phyloP scores from a whole-genome alignment of 2,113 vertebrate genomes.

The Scytalopus superciliaris region DNA sequence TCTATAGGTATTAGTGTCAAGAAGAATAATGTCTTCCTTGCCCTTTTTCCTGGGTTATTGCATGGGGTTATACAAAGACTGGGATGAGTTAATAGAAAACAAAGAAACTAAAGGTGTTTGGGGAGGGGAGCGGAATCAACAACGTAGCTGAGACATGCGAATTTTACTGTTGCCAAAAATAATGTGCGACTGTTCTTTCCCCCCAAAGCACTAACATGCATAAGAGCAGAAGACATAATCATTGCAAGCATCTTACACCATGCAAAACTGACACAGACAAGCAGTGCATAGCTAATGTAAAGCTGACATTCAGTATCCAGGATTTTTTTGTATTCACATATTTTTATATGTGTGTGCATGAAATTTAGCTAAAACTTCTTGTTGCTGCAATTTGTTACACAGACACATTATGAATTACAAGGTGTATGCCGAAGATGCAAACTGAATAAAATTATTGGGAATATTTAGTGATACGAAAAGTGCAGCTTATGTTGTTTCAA shows the following conservation, averaged over 20 bases:
- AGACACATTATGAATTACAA: not conserved
- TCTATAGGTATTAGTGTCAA: slow-evolving; percentile 73
- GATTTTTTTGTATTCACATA: not conserved
- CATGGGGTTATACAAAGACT: slow-evolving; percentile 60
- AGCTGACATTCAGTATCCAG: not conserved
- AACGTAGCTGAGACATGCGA: not conserved
- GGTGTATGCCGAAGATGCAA: not conserved
- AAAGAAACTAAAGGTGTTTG: slow-evolving; percentile 52
- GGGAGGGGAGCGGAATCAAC: not conserved
- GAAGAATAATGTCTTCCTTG: slow-evolving; percentile 73
- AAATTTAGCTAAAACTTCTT: slow-evolving; percentile 9
- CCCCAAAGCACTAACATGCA: not conserved
- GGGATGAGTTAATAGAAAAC: slow-evolving; percentile 69
- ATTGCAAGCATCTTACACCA: not conserved
- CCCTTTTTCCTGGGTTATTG: slow-evolving; percentile 71
- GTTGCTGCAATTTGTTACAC: not conserved
- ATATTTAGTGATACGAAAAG: not conserved
- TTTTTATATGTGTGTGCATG: not conserved
- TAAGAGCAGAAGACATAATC: not conserved
- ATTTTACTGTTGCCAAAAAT: slow-evolving; percentile 36
- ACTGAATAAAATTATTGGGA: not conserved
- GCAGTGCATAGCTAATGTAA: not conserved
- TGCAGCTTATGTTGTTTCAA: not conserved
- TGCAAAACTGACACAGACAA: not conserved
- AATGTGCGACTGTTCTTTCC: not conserved